A percentile compares a stretch with the other conserved stretches of the same genome.
These are phyloP conservation scores for Pollimyrus isidori DNA, from an alignment of 2,113 vertebrate species.

Conservation along the genomic window DNA sequence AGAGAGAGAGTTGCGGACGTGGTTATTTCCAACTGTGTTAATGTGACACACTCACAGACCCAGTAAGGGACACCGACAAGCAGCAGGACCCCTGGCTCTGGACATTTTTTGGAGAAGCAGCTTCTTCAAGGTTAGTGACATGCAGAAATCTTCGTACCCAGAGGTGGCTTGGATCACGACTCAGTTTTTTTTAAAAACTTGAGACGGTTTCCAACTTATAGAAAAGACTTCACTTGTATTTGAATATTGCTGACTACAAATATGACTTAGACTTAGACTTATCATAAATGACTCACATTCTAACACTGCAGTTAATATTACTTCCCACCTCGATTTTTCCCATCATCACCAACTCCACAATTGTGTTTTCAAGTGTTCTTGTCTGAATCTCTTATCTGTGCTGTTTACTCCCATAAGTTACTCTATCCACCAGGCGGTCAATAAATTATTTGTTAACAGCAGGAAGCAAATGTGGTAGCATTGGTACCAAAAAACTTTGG, in stretches of 20 bases:
- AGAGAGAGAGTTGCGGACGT: background rate
- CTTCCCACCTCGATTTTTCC: background rate
- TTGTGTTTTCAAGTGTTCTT: background rate
- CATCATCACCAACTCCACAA: background rate
- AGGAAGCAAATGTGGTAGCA: background rate
- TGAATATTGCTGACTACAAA: background rate
- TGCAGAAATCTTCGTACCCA: background rate
- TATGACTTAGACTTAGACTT: background rate
- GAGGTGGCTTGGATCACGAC: background rate
- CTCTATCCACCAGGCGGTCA: background rate
- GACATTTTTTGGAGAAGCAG: background rate
- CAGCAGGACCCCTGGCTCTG: background rate
- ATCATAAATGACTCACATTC: background rate
- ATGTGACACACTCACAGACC: background rate
- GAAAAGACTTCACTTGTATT: background rate
- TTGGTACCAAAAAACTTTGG: background rate
- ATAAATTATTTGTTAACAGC: background rate
- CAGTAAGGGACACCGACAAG: background rate
- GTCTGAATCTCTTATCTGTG: background rate
- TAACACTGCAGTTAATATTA: background rate
- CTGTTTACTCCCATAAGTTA: background rate
- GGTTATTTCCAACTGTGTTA: background rate
- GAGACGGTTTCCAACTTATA: background rate
- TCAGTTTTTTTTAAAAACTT: background rate
- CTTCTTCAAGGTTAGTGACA: background rate